phyloP scores from a whole-genome alignment of 2,113 vertebrate genomes.

The Actenoides lindsayi region DNA sequence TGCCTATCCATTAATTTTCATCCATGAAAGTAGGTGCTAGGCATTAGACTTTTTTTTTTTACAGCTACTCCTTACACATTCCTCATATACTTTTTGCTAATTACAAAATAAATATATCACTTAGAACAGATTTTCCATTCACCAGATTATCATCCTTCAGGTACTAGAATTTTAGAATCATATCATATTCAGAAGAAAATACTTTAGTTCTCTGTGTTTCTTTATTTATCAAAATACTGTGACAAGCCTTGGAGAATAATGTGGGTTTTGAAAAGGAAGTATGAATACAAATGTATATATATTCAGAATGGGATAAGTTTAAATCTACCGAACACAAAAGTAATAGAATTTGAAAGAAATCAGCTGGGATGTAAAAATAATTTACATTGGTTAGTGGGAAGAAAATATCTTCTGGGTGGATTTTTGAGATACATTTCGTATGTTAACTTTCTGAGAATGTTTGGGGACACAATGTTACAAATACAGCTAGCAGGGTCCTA shows the following conservation, averaged over 20 bases:
- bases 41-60: not conserved
- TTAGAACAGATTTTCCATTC: not conserved
- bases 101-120: not conserved
- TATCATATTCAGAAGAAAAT: not conserved
- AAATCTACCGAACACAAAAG: not conserved
- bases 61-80: not conserved
- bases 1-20: not conserved
- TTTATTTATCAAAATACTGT: not conserved
- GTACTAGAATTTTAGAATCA: not conserved
- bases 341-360: not conserved
- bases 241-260: not conserved
- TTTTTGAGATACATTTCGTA: not conserved
- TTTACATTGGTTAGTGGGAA: not conserved
- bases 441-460: not conserved
- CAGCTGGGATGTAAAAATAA: not conserved
- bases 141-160: not conserved
- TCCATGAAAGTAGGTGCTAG: not conserved
- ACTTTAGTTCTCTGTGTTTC: not conserved
- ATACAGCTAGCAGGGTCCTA: not conserved
- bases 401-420: not conserved
- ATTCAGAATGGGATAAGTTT: not conserved
- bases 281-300: not conserved
- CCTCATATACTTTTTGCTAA: not conserved
- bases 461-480: not conserved
- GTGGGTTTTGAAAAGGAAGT: not conserved